These are phyloP conservation scores for Alsophila aescularia DNA, from an alignment of 2,888 invertebrate species.

Conservation along the genomic window DNA sequence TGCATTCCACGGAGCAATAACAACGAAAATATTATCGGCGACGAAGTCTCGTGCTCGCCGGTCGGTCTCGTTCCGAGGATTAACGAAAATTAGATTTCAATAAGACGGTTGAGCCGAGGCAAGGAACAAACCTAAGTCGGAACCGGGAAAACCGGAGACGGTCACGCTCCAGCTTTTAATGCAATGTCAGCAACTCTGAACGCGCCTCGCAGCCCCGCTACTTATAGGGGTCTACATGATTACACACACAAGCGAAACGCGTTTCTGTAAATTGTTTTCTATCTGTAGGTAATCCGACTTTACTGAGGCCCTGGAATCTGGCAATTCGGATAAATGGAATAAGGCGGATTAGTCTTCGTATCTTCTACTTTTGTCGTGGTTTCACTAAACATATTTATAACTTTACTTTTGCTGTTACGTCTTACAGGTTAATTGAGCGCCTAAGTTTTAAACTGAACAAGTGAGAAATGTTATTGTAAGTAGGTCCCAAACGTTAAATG, in stretches of 20 bases:
- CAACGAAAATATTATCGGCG: slow-evolving; percentile 67
- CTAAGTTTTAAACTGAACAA: too few relatives aligned
- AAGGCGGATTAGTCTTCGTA: slow-evolving; percentile 17
- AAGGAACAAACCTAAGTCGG: slow-evolving; percentile 71
- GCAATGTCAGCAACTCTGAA: slow-evolving; percentile 64
- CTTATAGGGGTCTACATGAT: slow-evolving; percentile 28
- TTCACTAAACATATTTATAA: not conserved
- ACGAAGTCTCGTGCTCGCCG: slow-evolving; percentile 56
- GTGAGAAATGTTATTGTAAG: too few relatives aligned
- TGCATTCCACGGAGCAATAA: slow-evolving; percentile 57
- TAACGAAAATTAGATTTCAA: slow-evolving; percentile 84
- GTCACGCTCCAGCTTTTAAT: slow-evolving; percentile 75
- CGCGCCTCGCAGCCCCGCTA: slow-evolving; percentile 29
- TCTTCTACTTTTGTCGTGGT: slow-evolving; percentile 6
- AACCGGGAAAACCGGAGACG: slow-evolving; percentile 71
- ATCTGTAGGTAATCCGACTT: slow-evolving; percentile 25
- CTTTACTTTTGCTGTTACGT: not conserved
- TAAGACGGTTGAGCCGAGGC: slow-evolving; percentile 77
- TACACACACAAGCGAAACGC: slow-evolving; percentile 25
- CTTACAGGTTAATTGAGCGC: not conserved
- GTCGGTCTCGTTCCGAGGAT: slow-evolving; percentile 69
- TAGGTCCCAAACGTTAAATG: too few relatives aligned
- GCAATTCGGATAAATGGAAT: slow-evolving; percentile 24
- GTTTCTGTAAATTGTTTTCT: slow-evolving; percentile 31
- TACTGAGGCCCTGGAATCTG: slow-evolving; percentile 21